Base-by-base conservation (phyloP, 2,888 invertebrate genomes). In the Leucoma salicis region DNA sequence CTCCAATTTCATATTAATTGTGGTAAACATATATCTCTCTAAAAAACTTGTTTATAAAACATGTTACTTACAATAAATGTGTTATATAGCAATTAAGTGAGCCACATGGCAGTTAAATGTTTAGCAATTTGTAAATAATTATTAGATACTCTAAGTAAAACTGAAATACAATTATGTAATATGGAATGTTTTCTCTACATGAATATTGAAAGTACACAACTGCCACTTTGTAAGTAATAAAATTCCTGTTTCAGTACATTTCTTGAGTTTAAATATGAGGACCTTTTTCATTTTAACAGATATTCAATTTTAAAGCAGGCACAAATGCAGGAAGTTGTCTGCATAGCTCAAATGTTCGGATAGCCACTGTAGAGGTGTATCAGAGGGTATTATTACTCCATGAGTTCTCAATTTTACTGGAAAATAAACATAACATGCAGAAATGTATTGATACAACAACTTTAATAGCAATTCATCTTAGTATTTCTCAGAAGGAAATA, bases 301-400 rank as follows among this genome's bases (percentile, higher is more conserved):
- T 21, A 21, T 21, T n/a, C n/a, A n/a, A n/a, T n/a, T 10, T 45
- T 63, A 84, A 44, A 74, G 79, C 35, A 94, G 75, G 74, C 93
- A 93, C 61, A 99, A 91, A 91, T 99, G 99, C 52, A 99, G 90
- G 84, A 99, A 99, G 88, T 99, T 99, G 81, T 99, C 99, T 0
- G 99, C 98, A 85, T 99, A 98, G 78, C 98, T 97, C 69, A 99
- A 90, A 82, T 99, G 99, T 86, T 99, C 98, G 14, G 98, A 97
- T 83, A 99, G 93, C 99, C 99, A 99, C 70, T 98, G 96, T 7
- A 99, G 80, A 8, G 99, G 98, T 7, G 98, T 96, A 51, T 98
- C 96, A 49, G 92, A 69, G 2, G 98, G 96, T 39, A 97, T 93
- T 57, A 93, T 91, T 63, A 99, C 94, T 14, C 99, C 99, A 82